Evolutionary conservation across 2,113 vertebrate genomes (phyloP), one percentile per base, ranked within the genome.

Genomic region (Proteles cristata): DNA sequence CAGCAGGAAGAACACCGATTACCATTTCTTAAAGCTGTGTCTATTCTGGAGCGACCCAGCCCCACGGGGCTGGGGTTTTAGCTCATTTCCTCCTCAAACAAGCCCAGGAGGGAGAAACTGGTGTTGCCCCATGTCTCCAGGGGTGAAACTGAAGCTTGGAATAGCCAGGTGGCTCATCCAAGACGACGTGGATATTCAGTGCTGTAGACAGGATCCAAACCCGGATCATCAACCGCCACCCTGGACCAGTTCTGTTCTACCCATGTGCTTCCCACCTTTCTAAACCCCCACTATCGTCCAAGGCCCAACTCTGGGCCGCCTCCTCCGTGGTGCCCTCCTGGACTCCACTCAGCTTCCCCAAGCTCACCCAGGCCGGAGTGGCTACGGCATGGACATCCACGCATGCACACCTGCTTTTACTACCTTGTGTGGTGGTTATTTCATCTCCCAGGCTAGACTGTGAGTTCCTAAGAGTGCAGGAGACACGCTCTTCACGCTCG

Each of bases 121-220:
- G 4, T 26, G 25, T 25, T 71, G 50, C 31, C 25, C 33, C 65
- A 3, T 35, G 92, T 89, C 8, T 83, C 50, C 39, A 92, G 50
- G 43, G 65, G 85, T 90, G 68, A 92, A 94, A 81, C 88, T 48
- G 14, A 93, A 93, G 68, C 43, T 65, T 26, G 25, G 26, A 33
- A 33, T 11, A 73, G 28, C 48, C 71, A 66, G 87, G 26, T 33
- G 33, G 73, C 63, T 45, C 76, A 31, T 65, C 74, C 33, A 50
- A 35, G 55, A 3, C 63, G 33, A 63, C 14, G 4, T 7, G 33
- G 53, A 15, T 79, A 83, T 50, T 65, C 14, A 1, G 53, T 31
- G 77, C 61, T 61, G 7, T 2, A 81, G 39, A n/a, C 35, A 15
- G 39, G 39, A 94, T 48, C 74, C 53, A 79, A 55, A 65, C 74